phyloP scores from a whole-genome alignment of 2,113 vertebrate species.

The Nothocercus julius region DNA sequence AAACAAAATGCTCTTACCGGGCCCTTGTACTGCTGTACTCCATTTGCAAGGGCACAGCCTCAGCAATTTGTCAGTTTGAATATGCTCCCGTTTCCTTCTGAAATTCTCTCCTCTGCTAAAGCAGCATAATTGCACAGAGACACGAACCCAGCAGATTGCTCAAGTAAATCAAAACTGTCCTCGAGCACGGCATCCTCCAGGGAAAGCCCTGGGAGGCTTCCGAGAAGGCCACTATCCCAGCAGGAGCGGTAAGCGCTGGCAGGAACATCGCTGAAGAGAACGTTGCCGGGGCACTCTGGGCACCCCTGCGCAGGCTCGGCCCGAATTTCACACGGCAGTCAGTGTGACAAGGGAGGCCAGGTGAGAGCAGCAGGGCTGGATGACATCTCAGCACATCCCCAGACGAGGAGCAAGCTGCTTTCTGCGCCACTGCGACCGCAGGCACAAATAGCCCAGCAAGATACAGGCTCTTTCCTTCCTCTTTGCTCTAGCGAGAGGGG shows the following conservation, averaged over 20 bases:
- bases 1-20: neutral
- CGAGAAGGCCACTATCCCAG: neutral
- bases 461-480: neutral
- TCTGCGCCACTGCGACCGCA: neutral
- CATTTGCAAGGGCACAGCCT: accelerated
- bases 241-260: neutral
- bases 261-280: neutral
- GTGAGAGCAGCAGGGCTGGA: neutral
- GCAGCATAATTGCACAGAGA: accelerated
- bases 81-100: neutral
- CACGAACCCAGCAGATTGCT: accelerated
- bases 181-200: accelerated
- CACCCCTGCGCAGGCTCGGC: no score
- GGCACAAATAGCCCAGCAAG: neutral
- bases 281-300: no score
- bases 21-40: accelerated
- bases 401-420: neutral
- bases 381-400: accelerated
- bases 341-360: no score
- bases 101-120: neutral
- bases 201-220: neutral
- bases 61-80: accelerated
- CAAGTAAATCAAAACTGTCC: neutral
- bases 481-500: neutral
- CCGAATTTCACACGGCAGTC: no score